Percentiles rank a stretch among this genome's conserved stretches.
Evolutionary conservation across 2,888 invertebrate genomes (phyloP).

Genomic region (Lacanobia oleracea): DNA sequence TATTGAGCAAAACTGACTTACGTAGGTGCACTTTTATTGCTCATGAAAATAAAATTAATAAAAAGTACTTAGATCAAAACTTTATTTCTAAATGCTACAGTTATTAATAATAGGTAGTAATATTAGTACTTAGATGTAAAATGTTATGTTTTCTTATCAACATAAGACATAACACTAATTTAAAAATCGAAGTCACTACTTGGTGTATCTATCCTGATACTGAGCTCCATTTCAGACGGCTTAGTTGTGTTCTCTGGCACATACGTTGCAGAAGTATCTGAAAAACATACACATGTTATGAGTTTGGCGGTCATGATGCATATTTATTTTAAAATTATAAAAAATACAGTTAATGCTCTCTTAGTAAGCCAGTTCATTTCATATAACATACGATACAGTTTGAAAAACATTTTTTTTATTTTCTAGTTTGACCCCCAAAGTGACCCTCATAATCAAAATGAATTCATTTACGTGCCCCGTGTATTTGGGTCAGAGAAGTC

Average conservation of each 20-base stretch:
- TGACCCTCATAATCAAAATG: too few species aligned
- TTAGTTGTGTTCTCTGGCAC: slow-evolving; percentile 67
- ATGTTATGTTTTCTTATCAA: not conserved
- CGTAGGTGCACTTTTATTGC: too few species aligned
- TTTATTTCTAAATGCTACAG: slow-evolving; percentile 30
- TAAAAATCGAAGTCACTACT: slow-evolving; percentile 85
- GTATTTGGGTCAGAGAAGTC: too few species aligned
- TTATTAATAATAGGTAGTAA: too few species aligned
- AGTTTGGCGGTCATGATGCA: not conserved
- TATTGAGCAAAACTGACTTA: too few species aligned
- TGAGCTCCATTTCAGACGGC: slow-evolving; percentile 51
- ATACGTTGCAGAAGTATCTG: slow-evolving; percentile 78
- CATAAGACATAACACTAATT: not conserved
- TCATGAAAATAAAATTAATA: not conserved
- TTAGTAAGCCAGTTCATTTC: too few species aligned
- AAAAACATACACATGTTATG: slow-evolving; percentile 42
- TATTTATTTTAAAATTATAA: not conserved
- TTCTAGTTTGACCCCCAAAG: too few species aligned
- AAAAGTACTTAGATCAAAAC: not conserved
- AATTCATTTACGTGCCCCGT: too few species aligned
- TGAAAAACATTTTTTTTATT: too few species aligned
- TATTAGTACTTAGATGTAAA: not conserved
- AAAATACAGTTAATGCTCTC: too few species aligned
- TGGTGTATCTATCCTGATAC: slow-evolving; percentile 69
- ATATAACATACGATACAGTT: too few species aligned